A percentile compares a stretch with the other conserved stretches of the same genome.
phyloP scores from a whole-genome alignment of 2,797 vertebrate genomes.

The Pangasius krempfi region DNA sequence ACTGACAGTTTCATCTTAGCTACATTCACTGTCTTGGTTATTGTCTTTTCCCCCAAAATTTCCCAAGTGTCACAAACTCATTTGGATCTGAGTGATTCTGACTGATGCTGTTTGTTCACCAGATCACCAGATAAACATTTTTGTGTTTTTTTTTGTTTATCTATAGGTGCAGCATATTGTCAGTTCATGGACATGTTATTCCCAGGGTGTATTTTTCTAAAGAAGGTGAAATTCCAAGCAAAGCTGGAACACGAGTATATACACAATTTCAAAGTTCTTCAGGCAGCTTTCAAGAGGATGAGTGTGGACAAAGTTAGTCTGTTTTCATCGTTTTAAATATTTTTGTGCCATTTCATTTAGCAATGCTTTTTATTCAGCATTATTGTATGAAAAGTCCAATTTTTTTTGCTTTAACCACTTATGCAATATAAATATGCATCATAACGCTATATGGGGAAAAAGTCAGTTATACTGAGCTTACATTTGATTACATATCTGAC shows the following conservation, averaged over 20 bases:
- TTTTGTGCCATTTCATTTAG: not conserved
- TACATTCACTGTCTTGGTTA: not conserved
- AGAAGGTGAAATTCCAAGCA: constrained; percentile 98
- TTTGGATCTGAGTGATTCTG: not conserved
- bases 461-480: not conserved
- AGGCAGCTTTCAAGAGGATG: constrained; percentile 98
- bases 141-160: constrained; percentile 31
- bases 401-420: too few relatives aligned
- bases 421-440: not conserved
- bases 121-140: not conserved
- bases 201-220: constrained; percentile 91
- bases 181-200: constrained; percentile 99
- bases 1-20: not conserved
- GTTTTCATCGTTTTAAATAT: constrained; percentile 4
- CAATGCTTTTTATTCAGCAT: not conserved
- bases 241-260: constrained; percentile 97
- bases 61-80: not conserved
- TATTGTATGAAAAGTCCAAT: not conserved
- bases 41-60: not conserved
- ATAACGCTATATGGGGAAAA: not conserved
- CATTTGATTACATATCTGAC: not conserved
- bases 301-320: constrained; percentile 91
- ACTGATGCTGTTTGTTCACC: not conserved
- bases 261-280: constrained; percentile 98
- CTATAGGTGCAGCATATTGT: constrained; percentile 91